Evolutionary conservation across 37 sponge, comb jelly and placozoan species (phyloP).

Genomic region (Haliclona indistincta): DNA sequence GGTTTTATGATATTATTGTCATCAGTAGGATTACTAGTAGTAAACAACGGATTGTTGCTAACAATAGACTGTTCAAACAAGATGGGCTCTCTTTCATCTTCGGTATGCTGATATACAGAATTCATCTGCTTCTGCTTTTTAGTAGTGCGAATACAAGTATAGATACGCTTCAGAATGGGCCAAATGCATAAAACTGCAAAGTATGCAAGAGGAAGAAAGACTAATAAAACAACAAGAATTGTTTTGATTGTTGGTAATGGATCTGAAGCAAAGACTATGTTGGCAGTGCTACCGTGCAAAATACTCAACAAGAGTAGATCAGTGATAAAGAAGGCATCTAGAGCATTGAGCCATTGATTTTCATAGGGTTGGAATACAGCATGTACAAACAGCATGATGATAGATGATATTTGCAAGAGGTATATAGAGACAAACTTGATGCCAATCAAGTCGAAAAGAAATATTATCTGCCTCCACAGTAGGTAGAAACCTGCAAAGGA

Average conservation of each 20-base stretch:
- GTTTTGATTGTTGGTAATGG: background rate
- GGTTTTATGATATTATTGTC: too few species aligned
- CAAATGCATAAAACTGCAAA: background rate
- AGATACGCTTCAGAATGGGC: too few species aligned
- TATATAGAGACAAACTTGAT: background rate
- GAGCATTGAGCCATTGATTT: constrained; percentile 18
- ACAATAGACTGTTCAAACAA: too few species aligned
- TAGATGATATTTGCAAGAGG: constrained; percentile 8
- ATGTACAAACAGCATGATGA: constrained; percentile 7
- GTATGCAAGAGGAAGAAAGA: constrained; percentile 14
- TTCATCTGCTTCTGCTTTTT: too few species aligned
- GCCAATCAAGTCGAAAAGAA: background rate
- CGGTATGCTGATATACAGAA: too few species aligned
- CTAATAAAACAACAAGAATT: background rate
- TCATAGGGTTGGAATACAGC: constrained; percentile 19
- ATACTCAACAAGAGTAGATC: constrained; percentile 19
- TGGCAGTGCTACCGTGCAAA: constrained; percentile 10
- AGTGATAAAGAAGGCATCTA: constrained; percentile 15
- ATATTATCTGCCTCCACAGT: constrained; percentile 32
- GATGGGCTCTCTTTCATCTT: too few species aligned
- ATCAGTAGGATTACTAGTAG: too few species aligned
- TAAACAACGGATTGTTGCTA: too few species aligned
- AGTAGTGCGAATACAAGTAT: too few species aligned
- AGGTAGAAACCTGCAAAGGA: constrained; percentile 60
- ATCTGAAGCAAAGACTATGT: constrained; percentile 15